phyloP scores from a whole-genome alignment of 2,113 vertebrate genomes.

The Suncus etruscus region DNA sequence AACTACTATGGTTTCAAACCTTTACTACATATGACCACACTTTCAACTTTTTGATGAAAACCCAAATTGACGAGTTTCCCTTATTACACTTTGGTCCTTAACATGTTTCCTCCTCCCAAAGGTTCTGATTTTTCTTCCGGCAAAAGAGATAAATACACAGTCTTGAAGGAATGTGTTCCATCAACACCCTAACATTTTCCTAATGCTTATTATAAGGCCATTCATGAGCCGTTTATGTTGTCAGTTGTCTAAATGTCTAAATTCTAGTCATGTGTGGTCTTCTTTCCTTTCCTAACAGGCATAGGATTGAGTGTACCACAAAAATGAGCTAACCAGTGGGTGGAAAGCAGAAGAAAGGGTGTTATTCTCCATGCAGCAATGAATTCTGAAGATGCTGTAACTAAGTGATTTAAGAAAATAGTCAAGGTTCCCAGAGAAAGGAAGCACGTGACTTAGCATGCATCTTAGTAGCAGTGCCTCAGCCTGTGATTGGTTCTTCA shows the following conservation, averaged over 20 bases:
- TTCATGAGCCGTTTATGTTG: neutral
- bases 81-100: neutral
- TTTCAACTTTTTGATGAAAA: neutral
- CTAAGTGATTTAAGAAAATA: neutral
- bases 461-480: neutral
- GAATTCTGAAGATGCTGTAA: neutral
- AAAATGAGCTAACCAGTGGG: neutral
- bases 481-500: constrained; percentile 50
- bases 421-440: neutral
- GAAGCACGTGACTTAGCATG: neutral
- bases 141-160: neutral
- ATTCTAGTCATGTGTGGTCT: neutral
- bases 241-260: neutral
- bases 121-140: neutral
- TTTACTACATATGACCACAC: neutral
- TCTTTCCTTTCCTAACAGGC: neutral
- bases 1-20: neutral
- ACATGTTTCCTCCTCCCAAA: neutral
- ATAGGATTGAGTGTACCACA: neutral
- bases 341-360: neutral
- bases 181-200: neutral
- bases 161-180: neutral
- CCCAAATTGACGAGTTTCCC: neutral
- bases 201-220: neutral
- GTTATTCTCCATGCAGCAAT: neutral